Conservation (phyloP, 35 echinoderm and acorn worm genomes). For the Nesometra sesokonis region DNA sequence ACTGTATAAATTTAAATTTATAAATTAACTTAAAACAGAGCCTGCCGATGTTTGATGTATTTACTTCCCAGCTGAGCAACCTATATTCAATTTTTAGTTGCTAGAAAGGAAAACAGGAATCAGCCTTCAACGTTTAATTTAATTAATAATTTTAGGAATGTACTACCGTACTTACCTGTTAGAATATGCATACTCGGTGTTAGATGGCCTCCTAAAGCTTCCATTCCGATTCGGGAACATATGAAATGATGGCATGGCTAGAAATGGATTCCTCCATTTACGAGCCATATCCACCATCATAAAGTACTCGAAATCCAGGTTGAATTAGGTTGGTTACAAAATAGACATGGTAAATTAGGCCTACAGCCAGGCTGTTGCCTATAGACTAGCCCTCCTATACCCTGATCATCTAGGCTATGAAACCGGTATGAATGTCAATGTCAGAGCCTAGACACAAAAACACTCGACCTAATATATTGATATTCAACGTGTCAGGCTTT, state of each 20-base stretch:
- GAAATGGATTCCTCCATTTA: background rate
- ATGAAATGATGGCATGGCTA: background rate
- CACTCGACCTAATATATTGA: background rate
- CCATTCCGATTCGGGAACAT: background rate
- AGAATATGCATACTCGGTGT: background rate
- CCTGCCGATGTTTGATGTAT: too few species aligned
- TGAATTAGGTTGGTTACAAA: background rate
- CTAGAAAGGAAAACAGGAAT: too few species aligned
- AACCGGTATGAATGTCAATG: too few species aligned
- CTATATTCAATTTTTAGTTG: too few species aligned
- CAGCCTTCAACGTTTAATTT: too few species aligned
- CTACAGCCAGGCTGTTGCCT: background rate
- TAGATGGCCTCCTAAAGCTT: background rate
- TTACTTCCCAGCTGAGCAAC: too few species aligned
- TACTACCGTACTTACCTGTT: background rate
- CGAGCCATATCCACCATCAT: background rate
- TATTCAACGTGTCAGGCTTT: background rate
- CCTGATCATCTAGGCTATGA: too few species aligned
- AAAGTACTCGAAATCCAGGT: background rate
- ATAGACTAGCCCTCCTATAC: too few species aligned
- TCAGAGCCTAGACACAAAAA: background rate
- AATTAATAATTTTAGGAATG: too few species aligned
- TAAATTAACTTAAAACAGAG: too few species aligned
- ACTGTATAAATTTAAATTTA: too few species aligned
- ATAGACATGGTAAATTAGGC: background rate